Evolutionary conservation across 2,888 invertebrate species (phyloP).

Genomic region (Macaria liturata): DNA sequence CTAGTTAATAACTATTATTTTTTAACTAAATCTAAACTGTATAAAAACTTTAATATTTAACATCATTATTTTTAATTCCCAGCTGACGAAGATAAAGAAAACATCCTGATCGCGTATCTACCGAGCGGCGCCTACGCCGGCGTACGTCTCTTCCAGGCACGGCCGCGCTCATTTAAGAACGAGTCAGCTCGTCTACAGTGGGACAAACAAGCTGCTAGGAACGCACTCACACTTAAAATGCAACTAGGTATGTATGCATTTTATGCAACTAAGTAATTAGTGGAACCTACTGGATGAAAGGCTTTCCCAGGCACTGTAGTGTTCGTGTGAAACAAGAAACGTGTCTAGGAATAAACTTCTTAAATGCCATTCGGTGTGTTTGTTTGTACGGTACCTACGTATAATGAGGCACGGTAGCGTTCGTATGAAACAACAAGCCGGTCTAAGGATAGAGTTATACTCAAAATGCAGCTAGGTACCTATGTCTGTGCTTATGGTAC

Average conservation of each 20-base stretch:
- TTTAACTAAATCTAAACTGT: no score
- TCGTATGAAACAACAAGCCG: constrained; percentile 17
- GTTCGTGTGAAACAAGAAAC: no score
- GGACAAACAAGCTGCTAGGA: constrained; percentile 85
- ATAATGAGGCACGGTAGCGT: constrained; percentile 69
- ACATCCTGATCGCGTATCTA: constrained; percentile 85
- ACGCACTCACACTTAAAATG: constrained; percentile 84
- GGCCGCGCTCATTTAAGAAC: constrained; percentile 83
- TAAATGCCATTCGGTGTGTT: constrained; percentile 41
- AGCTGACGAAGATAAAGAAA: constrained; percentile 62
- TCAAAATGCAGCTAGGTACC: no score
- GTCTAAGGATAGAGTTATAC: no score
- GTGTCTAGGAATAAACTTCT: no score
- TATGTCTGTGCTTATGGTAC: no score
- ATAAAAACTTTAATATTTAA: no score
- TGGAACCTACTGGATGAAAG: no score
- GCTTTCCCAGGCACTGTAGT: no score
- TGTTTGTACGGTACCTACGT: neutral
- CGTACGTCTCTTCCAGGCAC: constrained; percentile 85
- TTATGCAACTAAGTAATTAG: no score
- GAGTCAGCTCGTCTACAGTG: constrained; percentile 85
- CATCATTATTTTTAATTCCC: constrained; percentile 8
- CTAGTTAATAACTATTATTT: no score
- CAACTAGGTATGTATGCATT: constrained; percentile 57
- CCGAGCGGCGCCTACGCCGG: constrained; percentile 86